Conservation (phyloP, 2,113 vertebrate genomes). For the Murina feae region DNA sequence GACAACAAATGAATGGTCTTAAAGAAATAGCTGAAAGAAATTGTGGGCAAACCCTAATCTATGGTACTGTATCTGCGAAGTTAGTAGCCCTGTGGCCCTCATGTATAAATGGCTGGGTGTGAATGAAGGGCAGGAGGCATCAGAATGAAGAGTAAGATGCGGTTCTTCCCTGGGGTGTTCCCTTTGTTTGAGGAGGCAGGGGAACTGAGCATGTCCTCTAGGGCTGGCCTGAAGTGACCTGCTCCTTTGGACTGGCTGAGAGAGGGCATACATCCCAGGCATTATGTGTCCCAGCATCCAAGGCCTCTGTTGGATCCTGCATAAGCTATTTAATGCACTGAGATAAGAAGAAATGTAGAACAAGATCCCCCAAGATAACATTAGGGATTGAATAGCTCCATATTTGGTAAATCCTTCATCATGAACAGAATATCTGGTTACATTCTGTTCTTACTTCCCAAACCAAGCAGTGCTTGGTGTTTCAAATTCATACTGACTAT, state of each 20-base stretch:
- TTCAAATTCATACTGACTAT: constrained; percentile 20
- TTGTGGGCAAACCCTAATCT: background rate
- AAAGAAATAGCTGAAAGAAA: background rate
- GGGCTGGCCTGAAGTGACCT: background rate
- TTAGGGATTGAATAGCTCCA: background rate
- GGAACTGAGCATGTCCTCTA: background rate
- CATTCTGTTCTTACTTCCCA: background rate
- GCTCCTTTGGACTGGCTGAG: background rate
- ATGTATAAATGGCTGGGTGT: background rate
- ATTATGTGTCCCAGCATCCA: background rate
- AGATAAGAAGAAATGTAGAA: constrained; percentile 20
- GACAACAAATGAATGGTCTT: background rate
- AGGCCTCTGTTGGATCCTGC: background rate
- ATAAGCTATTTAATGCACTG: background rate
- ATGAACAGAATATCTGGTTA: background rate
- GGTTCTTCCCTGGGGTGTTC: background rate
- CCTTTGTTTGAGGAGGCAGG: background rate
- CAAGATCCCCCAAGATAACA: background rate
- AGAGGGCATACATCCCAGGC: background rate
- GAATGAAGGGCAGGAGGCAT: background rate
- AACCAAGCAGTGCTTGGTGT: background rate
- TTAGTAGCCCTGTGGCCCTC: background rate
- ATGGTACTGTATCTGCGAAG: background rate
- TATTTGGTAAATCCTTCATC: background rate
- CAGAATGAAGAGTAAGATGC: background rate